Evolutionary conservation across 2,113 vertebrate species (phyloP), one percentile per base, ranked within the genome.

Genomic region (Actenoides hombroni): DNA sequence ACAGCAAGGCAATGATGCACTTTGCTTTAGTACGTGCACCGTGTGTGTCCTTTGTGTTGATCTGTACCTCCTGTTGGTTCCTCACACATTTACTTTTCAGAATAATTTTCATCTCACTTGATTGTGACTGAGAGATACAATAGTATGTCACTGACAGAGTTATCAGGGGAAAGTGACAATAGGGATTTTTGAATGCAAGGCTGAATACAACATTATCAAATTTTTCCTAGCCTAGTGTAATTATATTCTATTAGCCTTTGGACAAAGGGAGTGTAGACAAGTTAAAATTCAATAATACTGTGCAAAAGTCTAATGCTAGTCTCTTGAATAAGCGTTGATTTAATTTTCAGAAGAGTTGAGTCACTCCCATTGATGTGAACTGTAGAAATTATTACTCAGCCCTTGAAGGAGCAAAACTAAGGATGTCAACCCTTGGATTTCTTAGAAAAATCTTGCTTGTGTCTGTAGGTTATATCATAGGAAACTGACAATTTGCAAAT

Each of bases 191-290:
- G 53, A 95, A 86, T 75, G 63, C 67, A 54, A 94, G 85, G 15
- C 51, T 90, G 70, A 53, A 74, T 92, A 33, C 49, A 83, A 73
- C 39, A 51, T 89, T 91, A 95, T 85, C 84, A 91, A 85, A 37
- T 89, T 88, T 95, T 92, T 87, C 49, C 57, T 65, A 21, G 83
- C 65, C 61, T 83, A n/a, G 53, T 65, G 67, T 86, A 87, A 94
- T 95, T 91, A 44, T 78, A 68, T 92, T 83, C 80, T 91, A 44
- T 92, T 95, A 92, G 87, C 57, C 61, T 89, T 92, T 90, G 78
- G 81, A 89, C 84, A 92, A 94, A 95, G 84, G 54, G 59, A 87
- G n/a, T 79, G 44, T 49, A 83, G 77, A 71, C 73, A 92, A 84
- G 74, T 82, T 90, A 64, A 88, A 96, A 94, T 83, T 92, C 80